Base-by-base conservation (phyloP, 2,113 vertebrate genomes). In the Chamaetylas fuelleborni region DNA sequence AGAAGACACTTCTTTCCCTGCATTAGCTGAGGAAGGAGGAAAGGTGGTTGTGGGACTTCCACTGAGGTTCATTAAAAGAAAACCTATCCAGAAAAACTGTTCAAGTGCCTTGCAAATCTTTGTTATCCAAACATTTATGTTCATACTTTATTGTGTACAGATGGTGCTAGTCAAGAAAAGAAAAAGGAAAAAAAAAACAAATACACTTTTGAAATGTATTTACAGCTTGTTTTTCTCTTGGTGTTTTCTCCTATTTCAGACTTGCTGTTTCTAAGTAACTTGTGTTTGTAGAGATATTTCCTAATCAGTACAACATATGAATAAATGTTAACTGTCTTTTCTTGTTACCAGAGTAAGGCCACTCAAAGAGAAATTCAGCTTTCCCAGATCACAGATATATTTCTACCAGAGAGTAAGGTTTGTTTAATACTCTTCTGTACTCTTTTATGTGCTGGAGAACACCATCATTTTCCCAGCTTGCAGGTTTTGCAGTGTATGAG, bases 51-150 rank as follows among this genome's bases (percentile, higher is more conserved):
- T 90, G 93, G 95, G 95, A 97, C 77, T 94, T 96, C 92, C 61
- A 96, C 62, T 87, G 93, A 96, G 93, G 81, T 92, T 86, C 96
- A 94, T 95, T 81, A 72, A 83, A 95, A 98, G 91, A 97, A 91
- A 91, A 83, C 92, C 84, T 97, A 97, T 96, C 97, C 94, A 94
- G 96, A 97, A 96, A 96, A 97, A 98, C 97, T 98, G 98, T 97
- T 97, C 96, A 99, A 99, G 99, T 99, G 99, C 99, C 99, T 99
- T 99, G 98, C 98, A 99, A 99, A 98, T 98, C 98, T 98, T 98
- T 98, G 98, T 98, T 98, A 98, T 97, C 97, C 96, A 98, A 97
- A 98, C 97, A 94, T 97, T 96, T 98, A 98, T 98, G 98, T 98
- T 97, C 97, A 97, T 98, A 98, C 97, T 95, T 97, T 96, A 96